Evolutionary conservation across 1,140 invertebrate genomes (phyloP).

Genomic region (Cardiocondyla obscurior): DNA sequence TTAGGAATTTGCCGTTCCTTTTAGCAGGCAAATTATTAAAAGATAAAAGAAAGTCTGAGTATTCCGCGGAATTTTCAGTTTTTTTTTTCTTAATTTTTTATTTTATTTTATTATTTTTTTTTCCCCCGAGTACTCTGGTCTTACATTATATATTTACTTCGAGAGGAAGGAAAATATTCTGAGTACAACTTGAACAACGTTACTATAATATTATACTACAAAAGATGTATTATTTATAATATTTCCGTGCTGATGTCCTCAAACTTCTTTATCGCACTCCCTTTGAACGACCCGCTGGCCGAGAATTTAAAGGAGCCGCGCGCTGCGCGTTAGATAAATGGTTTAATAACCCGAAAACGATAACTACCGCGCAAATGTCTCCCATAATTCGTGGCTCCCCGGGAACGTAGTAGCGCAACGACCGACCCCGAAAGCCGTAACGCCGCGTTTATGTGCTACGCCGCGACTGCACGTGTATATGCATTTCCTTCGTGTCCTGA

Average conservation of each 20-base stretch:
- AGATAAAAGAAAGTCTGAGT: not conserved
- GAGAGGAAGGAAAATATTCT: too few relatives aligned
- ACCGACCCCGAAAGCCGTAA: slow-evolving; percentile 25
- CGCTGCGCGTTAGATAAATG: slow-evolving; percentile 47
- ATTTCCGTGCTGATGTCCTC: not conserved
- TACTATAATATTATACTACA: not conserved
- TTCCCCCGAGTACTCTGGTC: not conserved
- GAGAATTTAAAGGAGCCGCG: slow-evolving; percentile 54
- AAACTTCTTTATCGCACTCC: not conserved
- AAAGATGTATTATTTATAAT: not conserved
- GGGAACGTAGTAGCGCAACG: slow-evolving; percentile 11
- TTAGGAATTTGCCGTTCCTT: not conserved
- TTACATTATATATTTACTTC: not conserved
- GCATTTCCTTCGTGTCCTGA: slow-evolving; percentile 3
- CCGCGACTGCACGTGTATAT: not conserved
- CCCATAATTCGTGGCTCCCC: slow-evolving; percentile 45
- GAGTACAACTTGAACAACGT: not conserved
- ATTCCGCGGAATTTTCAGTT: not conserved
- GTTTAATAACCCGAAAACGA: slow-evolving; percentile 58
- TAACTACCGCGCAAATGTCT: slow-evolving; percentile 53
- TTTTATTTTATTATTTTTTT: too few relatives aligned
- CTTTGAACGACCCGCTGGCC: too few relatives aligned
- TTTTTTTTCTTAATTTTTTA: too few relatives aligned
- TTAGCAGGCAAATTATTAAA: slow-evolving; percentile 23
- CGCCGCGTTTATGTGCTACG: slow-evolving; percentile 16